Base-by-base conservation (phyloP, 2,113 vertebrate genomes). In the Dromiciops gliroides region DNA sequence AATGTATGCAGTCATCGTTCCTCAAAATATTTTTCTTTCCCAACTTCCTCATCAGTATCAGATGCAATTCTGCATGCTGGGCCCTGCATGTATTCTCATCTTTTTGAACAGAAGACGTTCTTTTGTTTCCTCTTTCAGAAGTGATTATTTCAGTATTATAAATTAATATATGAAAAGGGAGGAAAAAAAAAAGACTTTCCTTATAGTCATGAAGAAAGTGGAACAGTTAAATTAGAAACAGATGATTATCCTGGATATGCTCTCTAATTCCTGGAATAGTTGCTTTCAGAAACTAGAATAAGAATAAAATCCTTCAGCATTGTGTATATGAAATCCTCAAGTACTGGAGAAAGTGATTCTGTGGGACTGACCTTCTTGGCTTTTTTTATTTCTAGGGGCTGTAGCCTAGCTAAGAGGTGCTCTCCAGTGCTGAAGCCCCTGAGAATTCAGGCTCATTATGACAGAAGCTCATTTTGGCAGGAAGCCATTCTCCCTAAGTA, bases 1-100 rank as follows among this genome's bases (percentile, higher is more conserved):
- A 97, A 97, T 96, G 97, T 96, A 93, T 12, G 0, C 51, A 90
- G 56, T 96, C 94, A 93, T 97, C 89, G 93, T 95, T 96, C 96
- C 94, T 97, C 89, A 14, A 48, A 25, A 8, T 95, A 31, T 75
- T 44, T 83, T 95, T 91, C 49, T 95, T 92, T 96, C 90, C 92
- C 89, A 60, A 48, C 98, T 98, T 97, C 94, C 92, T 51, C 94
- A 93, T 89, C 93, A 50, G 92, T 96, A 90, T 75, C 92, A 94
- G 90, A 28, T 1, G 91, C 3, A 1, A 93, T 88, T 22, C 12
- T 92, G 37, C 37, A 91, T 89, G 95, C 92, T 93, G 92, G 96
- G 53, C 49, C 92, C 92, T 60, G 83, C 19, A 0, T 91, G 67
- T 28, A 2, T 51, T 60, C 93, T 89, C 83, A 47, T 25, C 89